Evolutionary conservation across 2,113 vertebrate genomes (phyloP).

Genomic region (Cathartes aura): DNA sequence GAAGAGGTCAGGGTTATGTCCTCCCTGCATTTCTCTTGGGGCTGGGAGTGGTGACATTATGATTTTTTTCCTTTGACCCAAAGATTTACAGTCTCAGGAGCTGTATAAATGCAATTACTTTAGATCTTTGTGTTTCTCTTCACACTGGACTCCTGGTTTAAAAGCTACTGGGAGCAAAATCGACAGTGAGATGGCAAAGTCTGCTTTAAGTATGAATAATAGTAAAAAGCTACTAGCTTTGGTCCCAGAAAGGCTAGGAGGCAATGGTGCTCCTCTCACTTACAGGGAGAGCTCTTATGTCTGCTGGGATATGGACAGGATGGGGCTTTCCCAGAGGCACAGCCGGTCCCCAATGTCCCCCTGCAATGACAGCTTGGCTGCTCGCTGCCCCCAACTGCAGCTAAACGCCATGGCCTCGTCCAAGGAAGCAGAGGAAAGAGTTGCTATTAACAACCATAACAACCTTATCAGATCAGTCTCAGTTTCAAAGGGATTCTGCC

Average conservation of each 20-base stretch:
- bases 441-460: not conserved
- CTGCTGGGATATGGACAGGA: not conserved
- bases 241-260: not conserved
- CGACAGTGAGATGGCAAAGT: not conserved
- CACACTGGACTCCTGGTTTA: not conserved
- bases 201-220: not conserved
- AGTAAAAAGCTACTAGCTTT: not conserved
- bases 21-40: not conserved
- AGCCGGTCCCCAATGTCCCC: not conserved
- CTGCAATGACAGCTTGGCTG: not conserved
- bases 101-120: not conserved
- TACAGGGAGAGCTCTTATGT: not conserved
- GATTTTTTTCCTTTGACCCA: not conserved
- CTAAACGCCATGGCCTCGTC: not conserved
- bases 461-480: constrained; percentile 33
- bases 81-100: not conserved
- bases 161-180: not conserved
- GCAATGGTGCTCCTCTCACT: not conserved
- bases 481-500: constrained; percentile 35
- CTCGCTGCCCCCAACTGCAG: not conserved
- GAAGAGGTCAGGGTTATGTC: not conserved
- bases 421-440: not conserved
- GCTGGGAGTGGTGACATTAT: not conserved
- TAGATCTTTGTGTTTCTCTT: not conserved
- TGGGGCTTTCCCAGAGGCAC: not conserved